Conservation (phyloP, 2,797 vertebrate genomes). For the Glyptemys insculpta region DNA sequence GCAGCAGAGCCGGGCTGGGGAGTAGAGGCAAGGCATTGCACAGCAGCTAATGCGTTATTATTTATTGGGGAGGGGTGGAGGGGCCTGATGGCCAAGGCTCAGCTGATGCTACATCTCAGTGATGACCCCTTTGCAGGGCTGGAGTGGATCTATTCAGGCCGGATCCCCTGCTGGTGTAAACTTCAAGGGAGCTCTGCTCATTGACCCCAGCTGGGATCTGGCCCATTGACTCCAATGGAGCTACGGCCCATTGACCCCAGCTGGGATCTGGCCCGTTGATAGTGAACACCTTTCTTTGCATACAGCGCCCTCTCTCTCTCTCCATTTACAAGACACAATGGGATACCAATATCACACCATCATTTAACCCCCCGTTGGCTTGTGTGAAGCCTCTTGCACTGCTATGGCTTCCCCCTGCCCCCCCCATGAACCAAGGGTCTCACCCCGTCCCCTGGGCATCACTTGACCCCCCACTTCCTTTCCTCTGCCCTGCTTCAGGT, state of each 20-base stretch:
- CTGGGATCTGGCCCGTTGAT: no score
- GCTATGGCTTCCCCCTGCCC: neutral
- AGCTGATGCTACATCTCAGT: no score
- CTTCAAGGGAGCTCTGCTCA: neutral
- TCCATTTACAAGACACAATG: no score
- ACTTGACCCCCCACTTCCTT: neutral
- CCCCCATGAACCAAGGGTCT: neutral
- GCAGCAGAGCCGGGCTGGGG: neutral
- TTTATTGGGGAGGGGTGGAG: neutral
- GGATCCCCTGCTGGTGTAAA: neutral
- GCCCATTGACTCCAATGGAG: no score
- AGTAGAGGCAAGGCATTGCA: neutral
- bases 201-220: no score
- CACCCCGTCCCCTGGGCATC: neutral
- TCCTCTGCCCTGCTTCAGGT: constrained; percentile 80
- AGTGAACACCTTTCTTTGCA: no score
- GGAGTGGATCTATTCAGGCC: no score
- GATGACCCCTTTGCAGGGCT: no score
- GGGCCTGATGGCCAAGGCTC: no score
- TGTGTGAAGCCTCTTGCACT: neutral
- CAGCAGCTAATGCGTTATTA: neutral
- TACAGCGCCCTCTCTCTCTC: no score
- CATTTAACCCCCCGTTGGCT: neutral
- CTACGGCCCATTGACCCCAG: no score
- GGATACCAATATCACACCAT: neutral